Conservation (phyloP, 2,888 invertebrate species). For the Flexamia atlantica region DNA sequence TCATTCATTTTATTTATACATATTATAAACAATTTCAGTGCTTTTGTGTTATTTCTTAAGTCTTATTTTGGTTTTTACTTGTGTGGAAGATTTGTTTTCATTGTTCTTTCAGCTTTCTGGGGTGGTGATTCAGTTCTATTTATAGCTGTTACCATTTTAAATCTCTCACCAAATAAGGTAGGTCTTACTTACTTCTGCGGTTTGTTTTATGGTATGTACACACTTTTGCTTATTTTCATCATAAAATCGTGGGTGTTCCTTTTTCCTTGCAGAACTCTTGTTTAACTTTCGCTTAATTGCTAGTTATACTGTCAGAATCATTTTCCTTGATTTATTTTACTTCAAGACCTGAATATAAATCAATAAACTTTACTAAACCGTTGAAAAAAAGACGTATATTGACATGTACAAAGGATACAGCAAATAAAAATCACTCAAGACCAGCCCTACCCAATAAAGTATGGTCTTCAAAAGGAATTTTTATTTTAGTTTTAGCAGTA, state of each 20-base stretch:
- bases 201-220: conserved; percentile 25
- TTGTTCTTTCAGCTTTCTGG: conserved; percentile 45
- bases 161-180: conserved; percentile 34
- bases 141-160: conserved; percentile 39
- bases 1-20: not conserved
- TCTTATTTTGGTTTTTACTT: conserved; percentile 37
- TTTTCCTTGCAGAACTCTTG: not conserved
- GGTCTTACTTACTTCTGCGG: conserved; percentile 22
- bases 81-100: conserved; percentile 40
- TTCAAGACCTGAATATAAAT: too few relatives aligned
- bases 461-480: too few relatives aligned
- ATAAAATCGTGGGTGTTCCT: not conserved
- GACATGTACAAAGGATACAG: too few relatives aligned
- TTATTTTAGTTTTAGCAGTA: too few relatives aligned
- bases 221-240: conserved; percentile 15
- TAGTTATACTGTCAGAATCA: too few relatives aligned
- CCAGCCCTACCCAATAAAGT: too few relatives aligned
- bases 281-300: not conserved
- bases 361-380: too few relatives aligned
- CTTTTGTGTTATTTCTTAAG: conserved; percentile 27
- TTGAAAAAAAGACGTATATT: too few relatives aligned
- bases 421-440: too few relatives aligned
- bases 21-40: not conserved
- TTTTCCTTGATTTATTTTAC: too few relatives aligned
- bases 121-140: conserved; percentile 40